Percentiles rank a stretch among this genome's conserved stretches.
These are phyloP conservation scores for Rhinoraja longicauda DNA, from an alignment of 2,797 vertebrate species.

Conservation along the genomic window DNA sequence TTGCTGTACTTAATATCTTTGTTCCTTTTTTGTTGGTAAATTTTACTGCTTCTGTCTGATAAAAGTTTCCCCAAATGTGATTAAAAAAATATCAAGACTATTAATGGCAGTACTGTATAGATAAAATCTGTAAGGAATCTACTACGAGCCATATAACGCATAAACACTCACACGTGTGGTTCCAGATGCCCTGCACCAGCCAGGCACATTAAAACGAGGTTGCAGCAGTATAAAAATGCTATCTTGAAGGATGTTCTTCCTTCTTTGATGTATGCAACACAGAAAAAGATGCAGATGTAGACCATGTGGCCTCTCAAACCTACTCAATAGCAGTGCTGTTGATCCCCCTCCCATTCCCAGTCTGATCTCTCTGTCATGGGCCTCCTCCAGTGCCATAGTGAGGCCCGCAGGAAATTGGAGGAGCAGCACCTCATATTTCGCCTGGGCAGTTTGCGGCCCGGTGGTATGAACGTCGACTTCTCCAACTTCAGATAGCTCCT, in stretches of 20 bases:
- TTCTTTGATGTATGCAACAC: not conserved
- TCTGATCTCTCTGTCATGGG: too few species aligned
- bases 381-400: too few species aligned
- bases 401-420: too few species aligned
- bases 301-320: too few species aligned
- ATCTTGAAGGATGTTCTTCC: not conserved
- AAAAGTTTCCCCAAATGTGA: not conserved
- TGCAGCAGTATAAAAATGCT: not conserved
- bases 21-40: not conserved
- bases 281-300: too few species aligned
- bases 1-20: not conserved
- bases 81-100: not conserved
- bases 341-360: too few species aligned
- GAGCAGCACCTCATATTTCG: too few species aligned
- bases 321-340: too few species aligned
- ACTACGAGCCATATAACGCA: not conserved
- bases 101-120: not conserved
- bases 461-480: too few species aligned
- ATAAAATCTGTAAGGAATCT: not conserved
- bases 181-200: not conserved
- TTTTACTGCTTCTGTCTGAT: not conserved
- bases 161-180: conserved; percentile 4
- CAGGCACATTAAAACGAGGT: not conserved
- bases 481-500: too few species aligned
- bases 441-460: too few species aligned